Conservation (phyloP, 2,113 vertebrate genomes). For the Nycticorax nycticorax region DNA sequence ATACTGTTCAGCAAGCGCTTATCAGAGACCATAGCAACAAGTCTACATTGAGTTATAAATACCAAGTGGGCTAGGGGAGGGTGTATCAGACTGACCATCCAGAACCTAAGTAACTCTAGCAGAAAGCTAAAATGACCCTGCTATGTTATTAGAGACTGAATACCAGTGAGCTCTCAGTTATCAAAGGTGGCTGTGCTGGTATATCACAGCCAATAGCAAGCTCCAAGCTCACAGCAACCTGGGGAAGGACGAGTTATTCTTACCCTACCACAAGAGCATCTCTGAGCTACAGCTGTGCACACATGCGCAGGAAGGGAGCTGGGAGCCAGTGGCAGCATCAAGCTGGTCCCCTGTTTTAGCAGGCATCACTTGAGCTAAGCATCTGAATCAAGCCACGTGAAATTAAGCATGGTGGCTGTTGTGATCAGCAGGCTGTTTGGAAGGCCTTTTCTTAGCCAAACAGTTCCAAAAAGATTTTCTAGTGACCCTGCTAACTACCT, state of each 20-base stretch:
- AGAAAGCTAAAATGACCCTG: slow-evolving; percentile 23
- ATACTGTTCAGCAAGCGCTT: slow-evolving; percentile 27
- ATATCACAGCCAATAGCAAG: background rate
- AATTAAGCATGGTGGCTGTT: background rate
- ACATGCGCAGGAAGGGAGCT: background rate
- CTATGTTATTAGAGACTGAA: slow-evolving; percentile 2
- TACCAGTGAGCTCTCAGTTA: slow-evolving; percentile 42
- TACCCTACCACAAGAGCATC: background rate
- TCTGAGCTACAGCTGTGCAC: background rate
- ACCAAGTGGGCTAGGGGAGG: slow-evolving; percentile 26
- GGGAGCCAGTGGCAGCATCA: background rate
- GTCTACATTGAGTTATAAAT: slow-evolving; percentile 66
- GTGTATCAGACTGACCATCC: slow-evolving; percentile 31
- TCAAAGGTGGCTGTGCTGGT: slow-evolving; percentile 8
- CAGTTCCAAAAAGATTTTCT: background rate
- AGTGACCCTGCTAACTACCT: background rate
- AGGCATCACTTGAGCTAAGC: background rate
- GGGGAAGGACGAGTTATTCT: slow-evolving; percentile 28
- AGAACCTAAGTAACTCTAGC: slow-evolving; percentile 56
- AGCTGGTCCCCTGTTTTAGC: background rate
- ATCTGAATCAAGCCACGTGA: background rate
- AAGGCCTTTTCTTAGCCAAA: background rate
- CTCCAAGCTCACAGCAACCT: background rate
- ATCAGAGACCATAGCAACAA: slow-evolving; percentile 78
- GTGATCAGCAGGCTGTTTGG: background rate